These are phyloP conservation scores for Lasioglossum oenotherae DNA, from an alignment of 2,888 invertebrate genomes.

Conservation along the genomic window DNA sequence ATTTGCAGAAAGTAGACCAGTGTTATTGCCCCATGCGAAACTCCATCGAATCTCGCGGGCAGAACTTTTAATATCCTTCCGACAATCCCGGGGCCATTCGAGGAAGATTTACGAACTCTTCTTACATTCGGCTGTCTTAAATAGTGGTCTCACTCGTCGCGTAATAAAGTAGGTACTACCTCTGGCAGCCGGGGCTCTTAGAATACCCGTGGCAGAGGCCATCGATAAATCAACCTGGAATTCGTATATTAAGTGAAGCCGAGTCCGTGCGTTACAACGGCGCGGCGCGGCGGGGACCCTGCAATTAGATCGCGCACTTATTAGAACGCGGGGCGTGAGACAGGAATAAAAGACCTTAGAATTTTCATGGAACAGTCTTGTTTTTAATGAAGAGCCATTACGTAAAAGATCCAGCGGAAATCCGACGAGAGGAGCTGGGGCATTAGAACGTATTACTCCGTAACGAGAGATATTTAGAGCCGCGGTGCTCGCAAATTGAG, in stretches of 20 bases:
- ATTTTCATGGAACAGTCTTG: constrained; percentile 37
- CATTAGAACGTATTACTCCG: neutral
- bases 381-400: constrained; percentile 23
- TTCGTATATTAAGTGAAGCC: constrained; percentile 74
- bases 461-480: neutral
- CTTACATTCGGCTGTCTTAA: constrained; percentile 61
- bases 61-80: constrained; percentile 54
- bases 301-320: constrained; percentile 76
- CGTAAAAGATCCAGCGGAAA: constrained; percentile 4
- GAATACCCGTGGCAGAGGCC: constrained; percentile 68
- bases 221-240: constrained; percentile 74
- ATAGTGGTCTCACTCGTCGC: constrained; percentile 56
- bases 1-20: neutral
- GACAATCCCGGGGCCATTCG: constrained; percentile 30
- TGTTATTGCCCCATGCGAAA: neutral
- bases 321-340: constrained; percentile 69
- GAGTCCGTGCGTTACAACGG: constrained; percentile 63
- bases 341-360: constrained; percentile 40
- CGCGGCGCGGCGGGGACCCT: constrained; percentile 42
- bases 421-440: neutral
- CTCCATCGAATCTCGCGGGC: constrained; percentile 32
- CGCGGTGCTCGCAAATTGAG: neutral
- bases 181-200: constrained; percentile 55
- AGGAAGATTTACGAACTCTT: constrained; percentile 57
- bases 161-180: constrained; percentile 66